A percentile compares a stretch with the other conserved stretches of the same genome.
phyloP scores from a whole-genome alignment of 2,888 invertebrate species.

The Zelleria hepariella region DNA sequence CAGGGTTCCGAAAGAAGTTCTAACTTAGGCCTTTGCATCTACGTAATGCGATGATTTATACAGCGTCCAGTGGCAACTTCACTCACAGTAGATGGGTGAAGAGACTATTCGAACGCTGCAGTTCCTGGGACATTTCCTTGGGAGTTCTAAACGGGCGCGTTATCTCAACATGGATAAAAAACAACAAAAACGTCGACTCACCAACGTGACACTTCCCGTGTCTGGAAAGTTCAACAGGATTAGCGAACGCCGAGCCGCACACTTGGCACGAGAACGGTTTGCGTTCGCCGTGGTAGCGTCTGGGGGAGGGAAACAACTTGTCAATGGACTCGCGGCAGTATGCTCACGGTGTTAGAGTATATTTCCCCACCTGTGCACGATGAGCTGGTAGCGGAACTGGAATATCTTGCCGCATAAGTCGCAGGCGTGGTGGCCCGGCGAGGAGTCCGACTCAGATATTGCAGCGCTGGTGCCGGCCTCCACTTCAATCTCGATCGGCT shows the following conservation, averaged over 20 bases:
- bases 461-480: constrained; percentile 68
- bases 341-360: not conserved
- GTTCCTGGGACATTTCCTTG: too few relatives aligned
- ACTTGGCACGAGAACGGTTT: constrained; percentile 88
- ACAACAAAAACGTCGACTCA: constrained; percentile 79
- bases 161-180: too few relatives aligned
- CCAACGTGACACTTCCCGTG: constrained; percentile 90
- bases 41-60: too few relatives aligned
- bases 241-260: constrained; percentile 87
- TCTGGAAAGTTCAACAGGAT: constrained; percentile 82
- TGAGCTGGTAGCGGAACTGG: constrained; percentile 88
- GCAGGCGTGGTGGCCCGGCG: constrained; percentile 81
- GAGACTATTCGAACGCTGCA: too few relatives aligned
- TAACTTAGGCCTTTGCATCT: too few relatives aligned
- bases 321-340: not conserved
- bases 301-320: constrained; percentile 23
- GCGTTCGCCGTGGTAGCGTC: constrained; percentile 87
- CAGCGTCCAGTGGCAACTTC: too few relatives aligned
- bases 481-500: constrained; percentile 58
- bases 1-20: too few relatives aligned
- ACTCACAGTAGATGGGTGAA: too few relatives aligned
- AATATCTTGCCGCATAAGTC: constrained; percentile 90
- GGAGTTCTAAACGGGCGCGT: too few relatives aligned
- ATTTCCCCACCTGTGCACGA: constrained; percentile 77
- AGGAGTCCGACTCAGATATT: constrained; percentile 69